Percentiles rank a stretch among this genome's conserved stretches.
Conservation (phyloP, 2,797 vertebrate species). For the Scyliorhinus canicula region DNA sequence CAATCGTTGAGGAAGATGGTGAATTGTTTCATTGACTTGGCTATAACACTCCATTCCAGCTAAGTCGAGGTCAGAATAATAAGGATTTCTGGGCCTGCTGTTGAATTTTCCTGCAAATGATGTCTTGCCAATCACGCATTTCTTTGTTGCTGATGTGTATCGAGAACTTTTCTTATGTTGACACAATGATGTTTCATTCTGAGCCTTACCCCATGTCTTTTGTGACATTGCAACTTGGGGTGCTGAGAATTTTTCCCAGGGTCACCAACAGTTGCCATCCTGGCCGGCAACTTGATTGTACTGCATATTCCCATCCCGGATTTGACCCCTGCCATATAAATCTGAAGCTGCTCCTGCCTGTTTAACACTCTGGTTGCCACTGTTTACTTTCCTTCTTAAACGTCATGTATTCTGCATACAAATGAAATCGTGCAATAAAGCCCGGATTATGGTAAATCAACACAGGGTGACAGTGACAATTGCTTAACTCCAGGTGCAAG, state of each 20-base stretch:
- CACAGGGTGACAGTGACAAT: neutral
- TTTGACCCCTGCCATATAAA: neutral
- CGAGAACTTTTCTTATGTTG: neutral
- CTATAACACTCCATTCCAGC: neutral
- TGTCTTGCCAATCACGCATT: neutral
- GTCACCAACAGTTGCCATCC: neutral
- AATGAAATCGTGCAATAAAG: neutral
- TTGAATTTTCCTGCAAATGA: conserved; percentile 25
- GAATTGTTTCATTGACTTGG: neutral
- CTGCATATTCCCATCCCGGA: neutral
- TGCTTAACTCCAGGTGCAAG: neutral
- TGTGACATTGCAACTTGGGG: neutral
- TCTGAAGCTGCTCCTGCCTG: neutral
- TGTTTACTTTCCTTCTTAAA: neutral
- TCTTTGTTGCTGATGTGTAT: neutral
- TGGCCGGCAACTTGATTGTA: neutral
- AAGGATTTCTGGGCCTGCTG: neutral
- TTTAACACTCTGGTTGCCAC: neutral
- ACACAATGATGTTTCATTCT: neutral
- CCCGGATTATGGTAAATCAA: neutral
- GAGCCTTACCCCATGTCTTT: neutral
- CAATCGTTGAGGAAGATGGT: too few species aligned
- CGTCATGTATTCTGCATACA: neutral
- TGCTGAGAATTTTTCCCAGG: conserved; percentile 6
- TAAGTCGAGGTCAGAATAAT: neutral